phyloP scores from a whole-genome alignment of 64 coral and sea anemone genomes.

The Pocillopora damicornis region DNA sequence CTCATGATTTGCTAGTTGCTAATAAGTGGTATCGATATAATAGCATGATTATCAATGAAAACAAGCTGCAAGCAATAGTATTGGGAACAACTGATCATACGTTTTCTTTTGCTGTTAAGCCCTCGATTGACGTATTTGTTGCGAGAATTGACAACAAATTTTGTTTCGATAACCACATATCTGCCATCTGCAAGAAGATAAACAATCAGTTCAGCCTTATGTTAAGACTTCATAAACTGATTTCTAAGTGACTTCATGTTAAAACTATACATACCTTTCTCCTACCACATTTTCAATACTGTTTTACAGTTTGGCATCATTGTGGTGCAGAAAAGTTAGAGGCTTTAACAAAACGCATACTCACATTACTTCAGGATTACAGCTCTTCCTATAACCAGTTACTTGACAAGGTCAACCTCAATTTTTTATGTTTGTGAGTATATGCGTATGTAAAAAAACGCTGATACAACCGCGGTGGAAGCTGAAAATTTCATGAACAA shows the following conservation, averaged over 20 bases:
- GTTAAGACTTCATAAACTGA: neutral
- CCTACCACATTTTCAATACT: conserved; percentile 17
- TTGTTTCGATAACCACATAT: conserved; percentile 5
- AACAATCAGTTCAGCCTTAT: conserved; percentile 23
- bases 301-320: neutral
- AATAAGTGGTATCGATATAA: too few relatives aligned
- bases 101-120: neutral
- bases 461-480: too few relatives aligned
- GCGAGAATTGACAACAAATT: conserved; percentile 1
- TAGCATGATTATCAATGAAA: too few relatives aligned
- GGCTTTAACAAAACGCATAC: too few relatives aligned
- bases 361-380: too few relatives aligned
- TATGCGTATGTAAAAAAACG: too few relatives aligned
- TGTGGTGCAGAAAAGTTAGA: neutral
- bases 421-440: too few relatives aligned
- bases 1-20: too few relatives aligned
- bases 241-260: neutral
- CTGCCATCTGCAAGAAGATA: conserved; percentile 14
- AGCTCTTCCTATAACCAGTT: too few relatives aligned
- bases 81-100: neutral
- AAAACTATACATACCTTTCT: conserved; percentile 8
- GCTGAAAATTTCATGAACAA: too few relatives aligned
- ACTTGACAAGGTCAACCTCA: too few relatives aligned
- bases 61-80: neutral
- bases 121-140: neutral